Percentiles rank a stretch among this genome's conserved stretches.
Evolutionary conservation across 2,797 vertebrate species (phyloP).

Genomic region (Anguilla pacifica): DNA sequence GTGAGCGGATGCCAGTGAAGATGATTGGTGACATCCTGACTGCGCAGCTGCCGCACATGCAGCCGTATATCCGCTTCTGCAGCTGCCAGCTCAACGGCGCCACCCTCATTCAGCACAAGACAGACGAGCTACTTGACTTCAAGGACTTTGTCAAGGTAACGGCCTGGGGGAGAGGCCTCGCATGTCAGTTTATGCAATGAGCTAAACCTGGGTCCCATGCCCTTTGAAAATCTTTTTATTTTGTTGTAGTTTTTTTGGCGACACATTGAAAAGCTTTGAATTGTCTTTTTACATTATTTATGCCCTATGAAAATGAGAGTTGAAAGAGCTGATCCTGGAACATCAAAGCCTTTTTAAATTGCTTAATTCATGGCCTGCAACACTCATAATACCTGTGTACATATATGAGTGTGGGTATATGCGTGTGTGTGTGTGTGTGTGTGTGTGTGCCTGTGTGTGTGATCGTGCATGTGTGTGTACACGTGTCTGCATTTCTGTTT

Average conservation of each 20-base stretch:
- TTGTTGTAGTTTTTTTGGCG: not conserved
- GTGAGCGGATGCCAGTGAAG: slow-evolving; percentile 97
- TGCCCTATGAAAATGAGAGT: too few relatives aligned
- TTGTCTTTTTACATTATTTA: not conserved
- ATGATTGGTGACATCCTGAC: slow-evolving; percentile 98
- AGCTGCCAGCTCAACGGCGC: slow-evolving; percentile 97
- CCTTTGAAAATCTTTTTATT: too few relatives aligned
- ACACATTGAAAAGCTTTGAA: too few relatives aligned
- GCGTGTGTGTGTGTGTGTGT: not conserved
- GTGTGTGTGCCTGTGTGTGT: not conserved
- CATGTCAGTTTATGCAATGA: too few relatives aligned
- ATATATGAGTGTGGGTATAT: not conserved
- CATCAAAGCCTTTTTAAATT: too few relatives aligned
- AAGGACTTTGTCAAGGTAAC: slow-evolving; percentile 96
- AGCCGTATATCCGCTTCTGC: slow-evolving; percentile 97
- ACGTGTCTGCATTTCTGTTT: not conserved
- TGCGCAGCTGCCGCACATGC: slow-evolving; percentile 97
- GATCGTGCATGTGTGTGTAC: not conserved
- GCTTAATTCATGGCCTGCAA: too few relatives aligned
- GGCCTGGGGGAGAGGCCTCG: not conserved
- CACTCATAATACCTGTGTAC: too few relatives aligned
- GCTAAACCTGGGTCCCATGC: too few relatives aligned
- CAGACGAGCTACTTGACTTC: slow-evolving; percentile 90
- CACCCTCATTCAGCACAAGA: slow-evolving; percentile 95
- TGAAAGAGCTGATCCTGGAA: too few relatives aligned